Conservation (phyloP, 1,140 invertebrate species). For the Hyles vespertilio region DNA sequence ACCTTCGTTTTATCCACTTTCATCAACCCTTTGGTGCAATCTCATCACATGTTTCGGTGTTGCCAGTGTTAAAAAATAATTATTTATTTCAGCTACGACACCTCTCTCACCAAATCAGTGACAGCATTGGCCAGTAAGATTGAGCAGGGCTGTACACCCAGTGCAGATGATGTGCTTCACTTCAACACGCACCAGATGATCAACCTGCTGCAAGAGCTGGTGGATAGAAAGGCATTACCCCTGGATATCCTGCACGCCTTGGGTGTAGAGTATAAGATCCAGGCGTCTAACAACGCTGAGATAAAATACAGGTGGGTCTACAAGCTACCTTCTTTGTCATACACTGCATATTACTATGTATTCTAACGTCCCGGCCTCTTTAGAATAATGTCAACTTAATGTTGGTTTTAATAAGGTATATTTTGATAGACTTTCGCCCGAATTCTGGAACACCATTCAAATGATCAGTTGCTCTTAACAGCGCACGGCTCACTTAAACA, state of each 20-base stretch:
- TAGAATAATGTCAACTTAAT: too few species aligned
- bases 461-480: too few species aligned
- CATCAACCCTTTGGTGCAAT: too few species aligned
- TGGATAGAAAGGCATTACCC: slow-evolving; percentile 76
- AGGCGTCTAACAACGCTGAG: slow-evolving; percentile 84
- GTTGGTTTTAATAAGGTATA: too few species aligned
- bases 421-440: too few species aligned
- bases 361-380: too few species aligned
- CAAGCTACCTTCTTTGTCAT: slow-evolving; percentile 21
- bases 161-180: slow-evolving; percentile 28
- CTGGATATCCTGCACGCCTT: slow-evolving; percentile 79
- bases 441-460: too few species aligned
- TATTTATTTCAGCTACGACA: slow-evolving; percentile 80
- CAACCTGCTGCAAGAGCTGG: slow-evolving; percentile 84
- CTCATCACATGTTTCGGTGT: too few species aligned
- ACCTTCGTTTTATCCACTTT: too few species aligned
- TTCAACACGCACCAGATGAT: slow-evolving; percentile 83
- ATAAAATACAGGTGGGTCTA: slow-evolving; percentile 83
- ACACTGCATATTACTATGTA: too few species aligned
- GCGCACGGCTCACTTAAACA: too few species aligned
- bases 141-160: slow-evolving; percentile 42
- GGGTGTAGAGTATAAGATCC: slow-evolving; percentile 82
- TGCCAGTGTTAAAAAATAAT: neutral
- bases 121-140: slow-evolving; percentile 79
- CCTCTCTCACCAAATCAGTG: slow-evolving; percentile 81